Evolutionary conservation across 2,888 invertebrate species (phyloP).

Genomic region (Acleris emargana): DNA sequence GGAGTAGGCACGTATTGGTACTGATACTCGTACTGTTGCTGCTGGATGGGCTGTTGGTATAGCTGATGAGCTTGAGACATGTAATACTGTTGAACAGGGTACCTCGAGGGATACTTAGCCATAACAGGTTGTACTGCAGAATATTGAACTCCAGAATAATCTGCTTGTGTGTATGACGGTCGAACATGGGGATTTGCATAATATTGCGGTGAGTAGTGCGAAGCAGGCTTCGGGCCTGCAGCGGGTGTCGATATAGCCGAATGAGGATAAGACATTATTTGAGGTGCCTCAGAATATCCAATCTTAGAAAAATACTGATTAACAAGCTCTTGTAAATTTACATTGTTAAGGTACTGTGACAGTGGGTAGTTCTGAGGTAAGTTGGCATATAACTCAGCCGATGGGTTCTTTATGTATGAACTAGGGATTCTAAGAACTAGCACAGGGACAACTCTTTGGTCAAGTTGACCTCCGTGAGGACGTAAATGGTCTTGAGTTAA

Average conservation of each 20-base stretch:
- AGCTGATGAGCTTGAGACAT: slow-evolving; percentile 58
- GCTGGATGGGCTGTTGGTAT: slow-evolving; percentile 60
- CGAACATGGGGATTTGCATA: slow-evolving; percentile 69
- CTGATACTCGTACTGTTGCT: slow-evolving; percentile 66
- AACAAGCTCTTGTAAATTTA: slow-evolving; percentile 82
- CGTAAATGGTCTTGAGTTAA: slow-evolving; percentile 75
- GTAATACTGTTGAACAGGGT: slow-evolving; percentile 59
- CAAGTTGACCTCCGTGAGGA: slow-evolving; percentile 61
- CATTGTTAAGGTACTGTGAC: slow-evolving; percentile 79
- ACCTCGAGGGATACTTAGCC: slow-evolving; percentile 72
- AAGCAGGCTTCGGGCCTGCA: slow-evolving; percentile 37
- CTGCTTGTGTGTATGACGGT: slow-evolving; percentile 72
- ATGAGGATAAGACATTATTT: slow-evolving; percentile 66
- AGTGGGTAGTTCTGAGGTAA: slow-evolving; percentile 82
- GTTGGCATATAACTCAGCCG: slow-evolving; percentile 81
- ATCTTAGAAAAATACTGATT: slow-evolving; percentile 79
- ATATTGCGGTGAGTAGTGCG: slow-evolving; percentile 61
- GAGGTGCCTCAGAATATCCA: slow-evolving; percentile 69
- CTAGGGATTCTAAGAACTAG: slow-evolving; percentile 83
- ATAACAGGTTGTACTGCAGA: slow-evolving; percentile 79
- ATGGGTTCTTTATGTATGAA: slow-evolving; percentile 79
- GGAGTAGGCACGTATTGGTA: slow-evolving; percentile 65
- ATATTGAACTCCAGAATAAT: slow-evolving; percentile 75
- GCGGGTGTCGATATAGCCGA: slow-evolving; percentile 48
- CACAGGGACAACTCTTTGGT: slow-evolving; percentile 81